Base-by-base conservation (phyloP, 2,888 invertebrate species). In the Metopia argyrocephala region DNA sequence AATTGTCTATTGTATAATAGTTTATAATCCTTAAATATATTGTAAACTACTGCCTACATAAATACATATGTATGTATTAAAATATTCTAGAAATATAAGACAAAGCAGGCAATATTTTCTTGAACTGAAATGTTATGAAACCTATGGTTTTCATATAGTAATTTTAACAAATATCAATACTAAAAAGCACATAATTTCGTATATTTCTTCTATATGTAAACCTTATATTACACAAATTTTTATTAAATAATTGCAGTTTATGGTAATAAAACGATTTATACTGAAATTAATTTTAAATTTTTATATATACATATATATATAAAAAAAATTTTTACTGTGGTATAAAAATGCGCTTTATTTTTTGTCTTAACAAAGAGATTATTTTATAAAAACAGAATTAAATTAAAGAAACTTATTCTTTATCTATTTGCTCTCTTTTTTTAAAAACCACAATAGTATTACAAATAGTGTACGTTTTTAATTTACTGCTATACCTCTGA, bases 311-410 rank as follows among this genome's bases (percentile, higher is more conserved):
- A n/a, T n/a, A n/a, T n/a, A 38, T 15, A 38, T 15, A 9, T 38
- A 3, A 3, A 38, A 15, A 12, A 4, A 38, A 38, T 57, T 76
- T 76, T 57, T 64, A 50, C 54, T 68, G 64, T 78, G 78, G 74
- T 78, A 74, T 81, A 81, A 76, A 76, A 81, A 78, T 81, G 78
- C 74, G 50, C 75, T 70, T 81, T 81, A 78, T 81, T 78, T 66
- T 56, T 71, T 76, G 74, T 74, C 74, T 78, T 78, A 81, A 78
- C 74, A 75, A 75, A 75, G 65, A 54, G 70, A 69, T 66, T 81
- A 75, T 62, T 66, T 73, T 46, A 64, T 68, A 68, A 76, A 66
- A 71, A 56, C 48, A 68, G 31, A 70, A 25, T 52, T 69, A 18
- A 66, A 59, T 21, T 66, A 81, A 66, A 73, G 74, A 74, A 76